Evolutionary conservation across 2,113 vertebrate genomes (phyloP).

Genomic region (Nematolebias whitei): DNA sequence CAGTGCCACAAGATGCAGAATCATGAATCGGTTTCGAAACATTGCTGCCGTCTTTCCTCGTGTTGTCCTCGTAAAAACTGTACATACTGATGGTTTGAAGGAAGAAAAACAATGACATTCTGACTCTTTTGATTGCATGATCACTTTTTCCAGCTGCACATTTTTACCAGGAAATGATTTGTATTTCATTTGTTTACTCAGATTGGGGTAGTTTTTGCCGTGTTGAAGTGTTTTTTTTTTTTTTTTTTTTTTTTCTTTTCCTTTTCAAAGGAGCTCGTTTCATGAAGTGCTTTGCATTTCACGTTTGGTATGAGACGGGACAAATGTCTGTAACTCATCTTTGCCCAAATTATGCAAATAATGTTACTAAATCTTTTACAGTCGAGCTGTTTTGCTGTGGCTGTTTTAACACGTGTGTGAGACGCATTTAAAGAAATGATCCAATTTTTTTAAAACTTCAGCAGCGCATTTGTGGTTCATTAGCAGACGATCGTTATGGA

Average conservation of each 20-base stretch:
- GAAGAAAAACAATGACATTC: slow-evolving; percentile 20
- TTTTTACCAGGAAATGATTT: slow-evolving; percentile 40
- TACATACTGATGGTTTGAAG: slow-evolving; percentile 46
- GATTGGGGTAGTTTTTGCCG: slow-evolving; percentile 34
- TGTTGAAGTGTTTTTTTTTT: slow-evolving; percentile 8
- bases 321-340: slow-evolving; percentile 43
- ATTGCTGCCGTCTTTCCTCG: slow-evolving; percentile 16
- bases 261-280: slow-evolving; percentile 37
- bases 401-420: no score
- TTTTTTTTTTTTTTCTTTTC: slow-evolving; percentile 31
- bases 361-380: background rate
- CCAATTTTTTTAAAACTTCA: no score
- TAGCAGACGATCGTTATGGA: slow-evolving; percentile 24
- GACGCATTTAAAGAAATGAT: slow-evolving; percentile 4
- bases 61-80: slow-evolving; percentile 24
- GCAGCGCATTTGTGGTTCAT: background rate
- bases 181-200: slow-evolving; percentile 54
- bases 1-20: slow-evolving; percentile 6
- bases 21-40: slow-evolving; percentile 22
- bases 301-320: slow-evolving; percentile 35
- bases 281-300: slow-evolving; percentile 64
- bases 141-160: slow-evolving; percentile 43
- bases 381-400: background rate
- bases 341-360: slow-evolving; percentile 36
- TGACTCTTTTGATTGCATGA: slow-evolving; percentile 29